A percentile compares a stretch with the other conserved stretches of the same genome.
Evolutionary conservation across 2,888 invertebrate species (phyloP).

Genomic region (Tuta absoluta): DNA sequence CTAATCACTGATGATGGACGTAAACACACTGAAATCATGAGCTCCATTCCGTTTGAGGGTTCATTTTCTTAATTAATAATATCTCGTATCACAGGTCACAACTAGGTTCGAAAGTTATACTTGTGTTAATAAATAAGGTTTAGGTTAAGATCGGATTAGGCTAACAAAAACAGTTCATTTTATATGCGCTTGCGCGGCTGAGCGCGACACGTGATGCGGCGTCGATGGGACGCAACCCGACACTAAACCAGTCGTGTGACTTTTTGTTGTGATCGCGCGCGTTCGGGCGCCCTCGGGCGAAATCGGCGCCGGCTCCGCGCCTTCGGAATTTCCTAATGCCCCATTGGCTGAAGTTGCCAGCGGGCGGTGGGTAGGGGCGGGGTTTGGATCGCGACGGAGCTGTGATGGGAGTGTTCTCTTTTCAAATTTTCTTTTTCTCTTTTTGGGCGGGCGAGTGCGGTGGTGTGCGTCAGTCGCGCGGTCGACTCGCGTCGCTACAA

Average conservation of each 20-base stretch:
- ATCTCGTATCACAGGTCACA: conserved; percentile 68
- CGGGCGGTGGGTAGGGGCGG: conserved; percentile 68
- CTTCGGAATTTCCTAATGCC: conserved; percentile 37
- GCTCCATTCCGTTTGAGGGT: conserved; percentile 76
- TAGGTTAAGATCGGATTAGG: conserved; percentile 44
- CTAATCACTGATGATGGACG: conserved; percentile 72
- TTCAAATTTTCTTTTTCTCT: conserved; percentile 79
- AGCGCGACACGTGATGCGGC: conserved; percentile 74
- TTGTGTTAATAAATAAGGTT: conserved; percentile 34
- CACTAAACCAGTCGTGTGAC: conserved; percentile 79
- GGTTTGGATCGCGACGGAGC: conserved; percentile 36
- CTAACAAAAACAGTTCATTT: conserved; percentile 66
- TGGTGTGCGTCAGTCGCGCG: conserved; percentile 78
- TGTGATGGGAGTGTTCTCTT: conserved; percentile 76
- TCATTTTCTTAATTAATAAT: conserved; percentile 59
- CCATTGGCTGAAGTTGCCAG: conserved; percentile 42
- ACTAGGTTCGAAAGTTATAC: conserved; percentile 31
- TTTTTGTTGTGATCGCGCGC: conserved; percentile 78
- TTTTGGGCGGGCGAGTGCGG: conserved; percentile 73
- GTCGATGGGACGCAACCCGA: conserved; percentile 81
- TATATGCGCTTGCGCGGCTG: conserved; percentile 71
- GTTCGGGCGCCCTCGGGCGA: conserved; percentile 66
- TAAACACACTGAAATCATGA: conserved; percentile 75
- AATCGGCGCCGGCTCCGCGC: conserved; percentile 50
- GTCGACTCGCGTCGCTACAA: conserved; percentile 62